Percentiles rank a stretch among this genome's conserved stretches.
These are phyloP conservation scores for Macrophya annulata DNA, from an alignment of 2,888 invertebrate species.

Conservation along the genomic window DNA sequence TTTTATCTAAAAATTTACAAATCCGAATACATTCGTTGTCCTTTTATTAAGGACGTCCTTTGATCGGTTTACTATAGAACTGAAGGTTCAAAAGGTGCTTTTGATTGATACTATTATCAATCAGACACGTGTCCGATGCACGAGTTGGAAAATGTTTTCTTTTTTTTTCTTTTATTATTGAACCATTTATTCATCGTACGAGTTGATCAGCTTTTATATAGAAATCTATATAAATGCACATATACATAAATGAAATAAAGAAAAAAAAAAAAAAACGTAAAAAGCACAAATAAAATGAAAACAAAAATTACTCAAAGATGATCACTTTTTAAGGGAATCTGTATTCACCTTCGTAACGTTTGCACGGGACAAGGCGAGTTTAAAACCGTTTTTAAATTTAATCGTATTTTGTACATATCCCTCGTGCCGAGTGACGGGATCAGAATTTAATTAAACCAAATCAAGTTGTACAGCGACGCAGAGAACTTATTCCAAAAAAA, in stretches of 20 bases:
- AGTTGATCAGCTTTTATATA: neutral
- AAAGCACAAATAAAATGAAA: neutral
- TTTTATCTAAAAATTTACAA: neutral
- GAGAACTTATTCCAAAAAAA: neutral
- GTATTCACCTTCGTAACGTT: neutral
- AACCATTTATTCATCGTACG: conserved; percentile 11
- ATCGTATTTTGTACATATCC: conserved; percentile 29
- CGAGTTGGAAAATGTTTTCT: conserved; percentile 4
- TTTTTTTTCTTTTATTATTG: neutral
- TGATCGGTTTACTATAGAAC: conserved; percentile 34
- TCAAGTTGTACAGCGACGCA: conserved; percentile 20
- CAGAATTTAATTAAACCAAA: conserved; percentile 40
- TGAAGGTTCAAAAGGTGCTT: conserved; percentile 47
- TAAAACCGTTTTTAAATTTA: conserved; percentile 36
- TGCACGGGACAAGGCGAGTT: neutral
- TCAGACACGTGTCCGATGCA: conserved; percentile 41
- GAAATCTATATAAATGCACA: neutral
- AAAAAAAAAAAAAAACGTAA: neutral
- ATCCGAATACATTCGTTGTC: neutral
- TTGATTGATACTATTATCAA: conserved; percentile 52
- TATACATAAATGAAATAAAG: neutral
- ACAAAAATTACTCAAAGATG: neutral
- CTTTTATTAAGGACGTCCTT: conserved; percentile 17
- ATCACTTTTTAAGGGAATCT: neutral
- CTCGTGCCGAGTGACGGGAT: conserved; percentile 31